Evolutionary conservation across 2,888 invertebrate species (phyloP), one percentile per base, ranked within the genome.

Genomic region (Alloplasta piceator): DNA sequence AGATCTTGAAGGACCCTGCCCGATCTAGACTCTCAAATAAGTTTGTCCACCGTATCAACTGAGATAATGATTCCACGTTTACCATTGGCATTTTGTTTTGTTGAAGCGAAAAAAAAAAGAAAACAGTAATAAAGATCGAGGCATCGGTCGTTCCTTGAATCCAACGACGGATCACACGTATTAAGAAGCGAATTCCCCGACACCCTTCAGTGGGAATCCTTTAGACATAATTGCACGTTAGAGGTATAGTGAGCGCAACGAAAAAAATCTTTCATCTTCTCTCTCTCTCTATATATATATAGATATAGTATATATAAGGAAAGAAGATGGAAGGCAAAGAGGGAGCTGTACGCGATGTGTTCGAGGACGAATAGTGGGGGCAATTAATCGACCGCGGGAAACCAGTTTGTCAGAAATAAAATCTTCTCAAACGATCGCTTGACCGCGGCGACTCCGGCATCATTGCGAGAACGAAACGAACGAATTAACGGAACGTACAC

Each of bases 371-470:
- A 63, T 61, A 84, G 87, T 85, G 84, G 86, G 85, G 84, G 84
- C 87, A 86, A 89, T 89, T 89, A 89, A 89, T 89, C 89, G 89
- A 82, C 85, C 83, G 66, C 73, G 84, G 80, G 86, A 86, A 88
- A 89, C 89, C 88, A 89, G 89, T 89, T 90, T 88, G 89, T 88
- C 88, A 86, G 88, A 89, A 89, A 89, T 89, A 89, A 89, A 89
- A 89, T 89, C 87, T 88, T 83, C 84, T 82, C 81, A 85, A 85
- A 85, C 81, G 84, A 85, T 85, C 84, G 83, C 81, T 85, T 83
- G 84, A 85, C 83, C 84, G 83, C 79, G 78, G 68, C 61, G 73
- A 70, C 71, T 78, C 26, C 76, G 77, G 82, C 80, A 78, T 83
- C 83, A 82, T 75, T 79, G 78, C 72, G 72, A 68, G 79, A 76